phyloP scores from a whole-genome alignment of 1,140 invertebrate genomes.

The Panonychus citri region DNA sequence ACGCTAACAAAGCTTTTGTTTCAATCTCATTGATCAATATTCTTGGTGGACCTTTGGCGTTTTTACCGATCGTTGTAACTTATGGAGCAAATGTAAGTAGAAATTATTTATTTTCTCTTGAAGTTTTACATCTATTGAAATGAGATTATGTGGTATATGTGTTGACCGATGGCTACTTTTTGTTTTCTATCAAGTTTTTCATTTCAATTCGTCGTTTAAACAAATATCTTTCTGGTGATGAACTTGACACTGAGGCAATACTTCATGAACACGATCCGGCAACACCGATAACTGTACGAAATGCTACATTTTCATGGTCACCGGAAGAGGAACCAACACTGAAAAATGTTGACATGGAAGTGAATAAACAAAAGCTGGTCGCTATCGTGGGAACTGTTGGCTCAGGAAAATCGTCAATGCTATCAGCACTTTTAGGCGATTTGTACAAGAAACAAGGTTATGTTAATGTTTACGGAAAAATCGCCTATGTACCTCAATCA shows the following conservation, averaged over 20 bases:
- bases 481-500: constrained; percentile 26
- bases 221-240: constrained; percentile 15
- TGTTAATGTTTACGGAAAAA: constrained; percentile 14
- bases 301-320: background rate
- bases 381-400: constrained; percentile 30
- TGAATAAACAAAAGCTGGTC: constrained; percentile 17
- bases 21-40: constrained; percentile 35
- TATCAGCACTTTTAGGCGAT: constrained; percentile 28
- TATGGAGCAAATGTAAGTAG: background rate
- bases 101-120: too few species aligned
- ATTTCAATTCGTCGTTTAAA: constrained; percentile 38
- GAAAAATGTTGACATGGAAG: constrained; percentile 13
- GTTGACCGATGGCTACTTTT: too few species aligned
- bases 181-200: too few species aligned
- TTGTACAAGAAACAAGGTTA: constrained; percentile 18
- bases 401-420: constrained; percentile 27
- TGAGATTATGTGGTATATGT: too few species aligned
- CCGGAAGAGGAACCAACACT: background rate
- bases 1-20: constrained; percentile 38
- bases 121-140: too few species aligned
- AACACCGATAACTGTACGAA: background rate
- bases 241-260: constrained; percentile 4
- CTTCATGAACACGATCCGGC: background rate
- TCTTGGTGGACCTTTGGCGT: constrained; percentile 42
- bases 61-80: background rate